Conservation (phyloP, 2,797 vertebrate species). For the Ptychobarbus kaznakovi region DNA sequence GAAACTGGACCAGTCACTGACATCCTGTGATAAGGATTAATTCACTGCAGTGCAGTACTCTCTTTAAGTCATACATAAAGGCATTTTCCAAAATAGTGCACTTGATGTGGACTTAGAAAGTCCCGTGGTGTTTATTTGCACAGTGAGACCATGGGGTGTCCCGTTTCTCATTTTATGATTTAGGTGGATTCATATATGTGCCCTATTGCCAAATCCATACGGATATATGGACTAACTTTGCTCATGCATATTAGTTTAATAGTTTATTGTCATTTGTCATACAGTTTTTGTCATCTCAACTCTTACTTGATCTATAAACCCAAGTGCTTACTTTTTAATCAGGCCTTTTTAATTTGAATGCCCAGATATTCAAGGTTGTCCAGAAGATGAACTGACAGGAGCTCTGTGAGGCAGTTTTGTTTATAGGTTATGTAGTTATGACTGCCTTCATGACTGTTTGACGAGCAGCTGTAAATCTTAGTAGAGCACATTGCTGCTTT, state of each 20-base stretch:
- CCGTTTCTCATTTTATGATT: constrained; percentile 6
- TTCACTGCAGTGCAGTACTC: constrained; percentile 12
- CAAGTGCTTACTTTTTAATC: background rate
- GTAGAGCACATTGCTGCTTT: constrained; percentile 22
- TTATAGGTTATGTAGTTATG: constrained; percentile 25
- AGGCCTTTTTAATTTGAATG: background rate
- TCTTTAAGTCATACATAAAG: constrained; percentile 13
- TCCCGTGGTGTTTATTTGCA: background rate
- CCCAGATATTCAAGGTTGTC: constrained; percentile 27
- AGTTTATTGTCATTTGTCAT: background rate
- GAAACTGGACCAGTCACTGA: constrained; percentile 10
- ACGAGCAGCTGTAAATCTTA: constrained; percentile 38
- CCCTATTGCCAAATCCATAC: background rate
- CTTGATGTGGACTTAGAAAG: constrained; percentile 1
- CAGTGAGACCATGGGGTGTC: background rate
- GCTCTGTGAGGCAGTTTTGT: constrained; percentile 10
- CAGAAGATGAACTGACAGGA: constrained; percentile 25
- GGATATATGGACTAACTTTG: background rate
- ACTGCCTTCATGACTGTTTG: constrained; percentile 30
- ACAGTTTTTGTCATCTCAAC: background rate
- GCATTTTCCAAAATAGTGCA: background rate
- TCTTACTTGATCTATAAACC: background rate
- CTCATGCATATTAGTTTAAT: background rate
- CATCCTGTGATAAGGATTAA: constrained; percentile 21
- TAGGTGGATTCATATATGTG: background rate